These are phyloP conservation scores for Drosophila neocordata DNA, from an alignment of 1,140 invertebrate genomes.

Conservation along the genomic window DNA sequence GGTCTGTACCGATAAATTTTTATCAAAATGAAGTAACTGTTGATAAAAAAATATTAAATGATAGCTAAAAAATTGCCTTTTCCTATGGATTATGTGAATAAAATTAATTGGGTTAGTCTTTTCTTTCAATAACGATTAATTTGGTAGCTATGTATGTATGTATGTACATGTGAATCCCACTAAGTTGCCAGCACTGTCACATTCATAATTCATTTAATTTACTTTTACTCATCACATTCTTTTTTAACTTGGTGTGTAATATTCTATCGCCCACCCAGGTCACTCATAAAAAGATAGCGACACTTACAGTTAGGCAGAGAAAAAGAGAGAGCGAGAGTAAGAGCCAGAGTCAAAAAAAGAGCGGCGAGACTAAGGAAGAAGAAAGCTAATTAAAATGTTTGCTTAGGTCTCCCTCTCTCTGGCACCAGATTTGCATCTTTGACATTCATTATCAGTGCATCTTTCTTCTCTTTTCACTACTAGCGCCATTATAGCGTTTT, in stretches of 20 bases:
- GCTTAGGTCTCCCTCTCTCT: constrained; percentile 27
- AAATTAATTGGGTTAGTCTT: no score
- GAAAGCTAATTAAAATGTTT: constrained; percentile 61
- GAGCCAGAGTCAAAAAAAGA: background rate
- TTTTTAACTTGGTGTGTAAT: constrained; percentile 42
- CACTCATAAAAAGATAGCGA: constrained; percentile 4
- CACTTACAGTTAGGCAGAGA: background rate
- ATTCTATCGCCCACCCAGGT: constrained; percentile 18
- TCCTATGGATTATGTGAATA: no score
- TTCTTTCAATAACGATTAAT: background rate
- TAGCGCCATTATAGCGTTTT: constrained; percentile 17
- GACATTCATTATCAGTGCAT: constrained; percentile 16
- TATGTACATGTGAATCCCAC: background rate
- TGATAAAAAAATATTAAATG: no score
- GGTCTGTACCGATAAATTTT: no score
- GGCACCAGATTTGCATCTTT: constrained; percentile 2
- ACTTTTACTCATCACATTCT: constrained; percentile 6
- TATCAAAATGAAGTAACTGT: no score
- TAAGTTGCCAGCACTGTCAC: background rate
- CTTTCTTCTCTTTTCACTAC: background rate
- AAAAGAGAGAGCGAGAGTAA: background rate
- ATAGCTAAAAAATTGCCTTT: no score
- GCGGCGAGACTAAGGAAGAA: background rate
- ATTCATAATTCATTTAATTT: constrained; percentile 1
- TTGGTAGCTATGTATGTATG: background rate